Percentiles rank a stretch among this genome's conserved stretches.
These are phyloP conservation scores for Tetragonula carbonaria DNA, from an alignment of 2,888 invertebrate genomes.

Conservation along the genomic window DNA sequence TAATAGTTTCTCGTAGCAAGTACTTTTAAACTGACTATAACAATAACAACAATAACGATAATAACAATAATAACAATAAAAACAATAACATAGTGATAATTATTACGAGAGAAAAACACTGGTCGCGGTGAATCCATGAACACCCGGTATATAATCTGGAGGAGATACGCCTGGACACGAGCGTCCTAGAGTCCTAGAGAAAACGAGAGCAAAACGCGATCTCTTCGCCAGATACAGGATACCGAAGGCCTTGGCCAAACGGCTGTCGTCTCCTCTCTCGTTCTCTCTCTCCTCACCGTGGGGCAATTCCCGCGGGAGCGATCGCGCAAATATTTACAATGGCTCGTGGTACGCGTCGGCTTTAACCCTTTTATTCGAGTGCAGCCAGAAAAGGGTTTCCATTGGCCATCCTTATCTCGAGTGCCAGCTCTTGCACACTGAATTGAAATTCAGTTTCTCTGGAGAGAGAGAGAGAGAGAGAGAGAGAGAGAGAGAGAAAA, in stretches of 20 bases:
- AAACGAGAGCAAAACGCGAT: background rate
- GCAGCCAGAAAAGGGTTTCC: conserved; percentile 31
- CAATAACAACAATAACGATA: too few relatives aligned
- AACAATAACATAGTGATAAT: too few relatives aligned
- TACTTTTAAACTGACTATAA: too few relatives aligned
- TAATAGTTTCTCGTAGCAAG: too few relatives aligned
- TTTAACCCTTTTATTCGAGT: conserved; percentile 59
- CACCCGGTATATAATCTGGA: too few relatives aligned
- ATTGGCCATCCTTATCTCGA: conserved; percentile 36
- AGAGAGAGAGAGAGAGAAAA: too few relatives aligned
- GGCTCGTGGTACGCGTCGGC: conserved; percentile 44
- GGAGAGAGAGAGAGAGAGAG: background rate
- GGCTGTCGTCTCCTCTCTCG: background rate
- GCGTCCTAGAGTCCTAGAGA: too few relatives aligned
- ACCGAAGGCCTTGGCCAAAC: background rate
- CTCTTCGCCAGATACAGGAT: conserved; percentile 2
- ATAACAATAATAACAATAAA: too few relatives aligned
- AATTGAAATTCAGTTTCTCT: background rate
- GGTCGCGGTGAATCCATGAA: too few relatives aligned
- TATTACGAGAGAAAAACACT: too few relatives aligned
- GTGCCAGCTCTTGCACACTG: background rate
- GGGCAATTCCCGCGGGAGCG: conserved; percentile 61
- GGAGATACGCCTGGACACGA: too few relatives aligned
- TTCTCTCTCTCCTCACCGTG: background rate
- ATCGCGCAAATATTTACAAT: conserved; percentile 71